Evolutionary conservation across 2,888 invertebrate species (phyloP).

Genomic region (Rhaphigaster nebulosa): DNA sequence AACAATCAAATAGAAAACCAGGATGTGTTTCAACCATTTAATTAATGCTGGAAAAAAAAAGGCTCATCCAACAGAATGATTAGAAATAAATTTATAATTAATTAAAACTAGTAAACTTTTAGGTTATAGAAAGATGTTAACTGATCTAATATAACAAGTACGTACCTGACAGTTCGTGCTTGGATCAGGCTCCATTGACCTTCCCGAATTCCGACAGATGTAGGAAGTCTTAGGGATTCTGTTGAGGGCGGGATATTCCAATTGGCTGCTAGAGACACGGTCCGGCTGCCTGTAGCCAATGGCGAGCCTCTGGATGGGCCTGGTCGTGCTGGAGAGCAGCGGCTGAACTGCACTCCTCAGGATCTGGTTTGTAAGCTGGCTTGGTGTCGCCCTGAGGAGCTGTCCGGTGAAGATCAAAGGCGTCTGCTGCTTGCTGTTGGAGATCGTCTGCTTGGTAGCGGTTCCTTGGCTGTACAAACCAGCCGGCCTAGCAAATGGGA

Average conservation of each 20-base stretch:
- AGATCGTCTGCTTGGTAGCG: not conserved
- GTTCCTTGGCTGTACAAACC: not conserved
- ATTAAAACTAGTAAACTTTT: too few relatives aligned
- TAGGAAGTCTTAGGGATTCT: conserved; percentile 64
- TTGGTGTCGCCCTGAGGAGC: not conserved
- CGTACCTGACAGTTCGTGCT: conserved; percentile 67
- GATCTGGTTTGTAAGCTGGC: not conserved
- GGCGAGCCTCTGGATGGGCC: not conserved
- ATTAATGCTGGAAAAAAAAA: too few relatives aligned
- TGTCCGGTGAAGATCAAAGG: not conserved
- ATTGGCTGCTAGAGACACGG: not conserved
- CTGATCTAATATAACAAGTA: not conserved
- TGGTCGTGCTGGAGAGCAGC: not conserved
- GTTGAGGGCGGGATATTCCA: conserved; percentile 61
- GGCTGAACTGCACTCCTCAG: not conserved
- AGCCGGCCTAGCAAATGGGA: not conserved
- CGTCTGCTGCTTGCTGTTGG: not conserved
- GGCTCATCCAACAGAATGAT: too few relatives aligned
- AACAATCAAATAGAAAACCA: too few relatives aligned
- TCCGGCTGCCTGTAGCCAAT: conserved; percentile 3
- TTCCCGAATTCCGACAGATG: conserved; percentile 62
- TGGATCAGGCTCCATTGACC: conserved; percentile 66
- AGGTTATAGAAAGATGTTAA: too few relatives aligned
- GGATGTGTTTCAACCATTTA: too few relatives aligned
- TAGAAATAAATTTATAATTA: too few relatives aligned